A percentile compares a stretch with the other conserved stretches of the same genome.
phyloP scores from a whole-genome alignment of 1,140 invertebrate species.

The Oryctes rhinoceros region DNA sequence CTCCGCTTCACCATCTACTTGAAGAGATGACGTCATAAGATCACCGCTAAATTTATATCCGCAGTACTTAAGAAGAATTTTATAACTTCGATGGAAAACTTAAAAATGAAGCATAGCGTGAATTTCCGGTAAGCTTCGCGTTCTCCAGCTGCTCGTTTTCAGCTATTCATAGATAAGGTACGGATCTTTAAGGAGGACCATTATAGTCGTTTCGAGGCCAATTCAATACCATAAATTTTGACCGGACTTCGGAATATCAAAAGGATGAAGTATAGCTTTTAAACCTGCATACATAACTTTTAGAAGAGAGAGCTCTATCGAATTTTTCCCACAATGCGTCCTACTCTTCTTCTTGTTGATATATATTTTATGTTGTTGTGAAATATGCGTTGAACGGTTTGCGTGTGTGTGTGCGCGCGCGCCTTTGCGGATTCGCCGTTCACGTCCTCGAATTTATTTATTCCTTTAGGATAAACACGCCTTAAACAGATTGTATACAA shows the following conservation, averaged over 20 bases:
- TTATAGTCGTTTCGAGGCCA: constrained; percentile 41
- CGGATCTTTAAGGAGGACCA: constrained; percentile 40
- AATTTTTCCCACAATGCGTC: constrained; percentile 43
- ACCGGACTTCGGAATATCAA: constrained; percentile 45
- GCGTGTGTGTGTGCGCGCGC: not conserved
- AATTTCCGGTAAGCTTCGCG: constrained; percentile 35
- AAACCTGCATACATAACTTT: constrained; percentile 41
- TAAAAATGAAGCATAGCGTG: constrained; percentile 40
- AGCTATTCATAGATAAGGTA: constrained; percentile 45
- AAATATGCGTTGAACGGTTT: constrained; percentile 10
- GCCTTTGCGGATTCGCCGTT: constrained; percentile 2
- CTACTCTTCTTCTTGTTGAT: constrained; percentile 15
- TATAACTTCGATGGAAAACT: constrained; percentile 33
- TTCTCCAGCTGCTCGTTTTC: constrained; percentile 41
- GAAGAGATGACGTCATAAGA: constrained; percentile 4
- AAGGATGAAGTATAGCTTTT: constrained; percentile 45
- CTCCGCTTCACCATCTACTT: too few relatives aligned
- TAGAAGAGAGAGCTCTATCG: constrained; percentile 37
- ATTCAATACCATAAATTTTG: constrained; percentile 44
- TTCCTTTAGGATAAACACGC: constrained; percentile 36
- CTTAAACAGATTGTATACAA: constrained; percentile 15
- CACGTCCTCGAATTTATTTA: constrained; percentile 16
- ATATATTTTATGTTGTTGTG: constrained; percentile 25
- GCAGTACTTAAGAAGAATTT: constrained; percentile 30
- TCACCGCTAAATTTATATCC: constrained; percentile 37